phyloP scores from a whole-genome alignment of 1,140 invertebrate species.

The Laupala kohalensis region DNA sequence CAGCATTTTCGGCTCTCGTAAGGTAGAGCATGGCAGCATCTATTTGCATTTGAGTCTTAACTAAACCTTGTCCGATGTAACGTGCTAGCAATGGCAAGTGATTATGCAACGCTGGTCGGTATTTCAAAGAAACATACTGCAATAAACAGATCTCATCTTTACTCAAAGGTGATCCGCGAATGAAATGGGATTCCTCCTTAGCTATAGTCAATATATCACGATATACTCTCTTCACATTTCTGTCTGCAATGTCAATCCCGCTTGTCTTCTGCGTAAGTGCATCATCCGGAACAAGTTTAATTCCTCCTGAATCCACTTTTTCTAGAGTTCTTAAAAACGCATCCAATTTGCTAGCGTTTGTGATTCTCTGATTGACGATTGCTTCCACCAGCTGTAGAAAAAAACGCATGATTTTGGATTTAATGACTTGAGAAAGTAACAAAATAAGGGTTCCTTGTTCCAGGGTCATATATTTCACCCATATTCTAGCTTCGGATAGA shows the following conservation, averaged over 20 bases:
- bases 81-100: not conserved
- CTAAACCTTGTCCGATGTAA: not conserved
- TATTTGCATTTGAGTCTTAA: not conserved
- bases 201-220: not conserved
- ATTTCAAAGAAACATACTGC: not conserved
- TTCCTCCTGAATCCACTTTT: not conserved
- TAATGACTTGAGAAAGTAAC: not conserved
- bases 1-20: not conserved
- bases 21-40: not conserved
- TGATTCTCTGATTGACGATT: not conserved
- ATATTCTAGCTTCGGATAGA: not conserved
- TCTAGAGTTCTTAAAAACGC: not conserved
- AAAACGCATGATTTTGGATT: not conserved
- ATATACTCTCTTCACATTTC: not conserved
- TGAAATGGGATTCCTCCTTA: not conserved
- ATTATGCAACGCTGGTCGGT: not conserved
- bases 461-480: not conserved
- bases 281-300: not conserved
- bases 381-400: not conserved
- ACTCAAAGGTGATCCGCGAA: not conserved
- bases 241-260: not conserved
- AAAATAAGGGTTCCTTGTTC: not conserved
- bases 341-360: not conserved
- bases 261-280: too few relatives aligned
- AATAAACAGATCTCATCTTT: not conserved